Evolutionary conservation across 2,797 vertebrate species (phyloP).

Genomic region (Thunnus albacares): DNA sequence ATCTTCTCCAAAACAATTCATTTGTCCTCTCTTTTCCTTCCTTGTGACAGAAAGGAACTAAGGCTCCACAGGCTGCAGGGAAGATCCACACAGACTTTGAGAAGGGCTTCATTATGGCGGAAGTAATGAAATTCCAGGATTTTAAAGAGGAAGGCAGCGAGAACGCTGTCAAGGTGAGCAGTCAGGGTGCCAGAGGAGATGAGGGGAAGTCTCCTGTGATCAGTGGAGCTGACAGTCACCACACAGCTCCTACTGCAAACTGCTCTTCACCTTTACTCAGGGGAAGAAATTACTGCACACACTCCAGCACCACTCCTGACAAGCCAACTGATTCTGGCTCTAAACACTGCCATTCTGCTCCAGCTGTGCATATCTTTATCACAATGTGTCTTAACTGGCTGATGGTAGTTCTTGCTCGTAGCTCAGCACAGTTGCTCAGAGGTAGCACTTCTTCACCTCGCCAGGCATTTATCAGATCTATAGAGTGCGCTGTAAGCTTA

Average conservation of each 20-base stretch:
- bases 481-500: slow-evolving; percentile 68
- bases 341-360: slow-evolving; percentile 84
- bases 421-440: slow-evolving; percentile 65
- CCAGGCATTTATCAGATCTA: slow-evolving; percentile 77
- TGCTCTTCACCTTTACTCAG: slow-evolving; percentile 85
- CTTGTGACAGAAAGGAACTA: slow-evolving; percentile 93
- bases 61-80: slow-evolving; percentile 94
- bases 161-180: slow-evolving; percentile 95
- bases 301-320: slow-evolving; percentile 81
- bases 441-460: slow-evolving; percentile 71
- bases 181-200: slow-evolving; percentile 89
- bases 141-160: slow-evolving; percentile 96
- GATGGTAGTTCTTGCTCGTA: slow-evolving; percentile 68
- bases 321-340: slow-evolving; percentile 81
- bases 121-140: slow-evolving; percentile 98
- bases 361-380: slow-evolving; percentile 86
- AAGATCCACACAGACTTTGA: slow-evolving; percentile 96
- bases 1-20: slow-evolving; percentile 91
- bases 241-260: slow-evolving; percentile 79
- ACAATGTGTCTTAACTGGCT: slow-evolving; percentile 83
- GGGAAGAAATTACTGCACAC: slow-evolving; percentile 87
- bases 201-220: slow-evolving; percentile 86
- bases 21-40: slow-evolving; percentile 85
- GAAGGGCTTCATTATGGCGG: slow-evolving; percentile 98
- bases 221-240: slow-evolving; percentile 83